Percentiles rank a stretch among this genome's conserved stretches.
Conservation (phyloP, 2,797 vertebrate genomes). For the Ambastaia sidthimunki region DNA sequence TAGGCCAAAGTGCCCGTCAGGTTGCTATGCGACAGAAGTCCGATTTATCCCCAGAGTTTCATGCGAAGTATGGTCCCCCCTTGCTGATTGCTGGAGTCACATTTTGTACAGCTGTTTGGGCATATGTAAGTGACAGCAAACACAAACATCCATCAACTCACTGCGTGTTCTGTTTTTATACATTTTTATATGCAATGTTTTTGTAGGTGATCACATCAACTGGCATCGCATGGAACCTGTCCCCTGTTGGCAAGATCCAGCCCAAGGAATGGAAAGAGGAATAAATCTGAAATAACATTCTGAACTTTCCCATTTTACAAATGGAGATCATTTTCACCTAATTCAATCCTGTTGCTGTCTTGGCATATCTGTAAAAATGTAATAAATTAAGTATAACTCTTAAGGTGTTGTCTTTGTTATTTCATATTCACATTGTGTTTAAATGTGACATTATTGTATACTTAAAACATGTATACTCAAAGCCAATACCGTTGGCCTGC, state of each 20-base stretch:
- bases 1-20: conserved; percentile 73
- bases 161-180: neutral
- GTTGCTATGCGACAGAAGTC: conserved; percentile 70
- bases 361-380: conserved; percentile 63
- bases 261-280: conserved; percentile 77
- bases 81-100: conserved; percentile 63
- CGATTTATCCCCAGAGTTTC: conserved; percentile 61
- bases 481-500: neutral
- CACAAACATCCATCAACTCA: neutral
- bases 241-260: conserved; percentile 75
- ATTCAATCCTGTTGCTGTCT: conserved; percentile 59
- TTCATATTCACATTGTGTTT: neutral
- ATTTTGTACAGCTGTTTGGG: conserved; percentile 75
- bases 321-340: conserved; percentile 60
- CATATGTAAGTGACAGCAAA: conserved; percentile 70
- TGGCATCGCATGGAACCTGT: conserved; percentile 78
- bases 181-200: neutral
- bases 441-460: too few relatives aligned
- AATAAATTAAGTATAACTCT: conserved; percentile 71
- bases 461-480: neutral
- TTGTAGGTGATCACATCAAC: conserved; percentile 76
- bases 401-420: neutral
- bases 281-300: conserved; percentile 46
- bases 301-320: conserved; percentile 52
- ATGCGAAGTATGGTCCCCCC: conserved; percentile 72